Conservation (phyloP, 2,888 invertebrate genomes). For the Pristionchus maxplancki region DNA sequence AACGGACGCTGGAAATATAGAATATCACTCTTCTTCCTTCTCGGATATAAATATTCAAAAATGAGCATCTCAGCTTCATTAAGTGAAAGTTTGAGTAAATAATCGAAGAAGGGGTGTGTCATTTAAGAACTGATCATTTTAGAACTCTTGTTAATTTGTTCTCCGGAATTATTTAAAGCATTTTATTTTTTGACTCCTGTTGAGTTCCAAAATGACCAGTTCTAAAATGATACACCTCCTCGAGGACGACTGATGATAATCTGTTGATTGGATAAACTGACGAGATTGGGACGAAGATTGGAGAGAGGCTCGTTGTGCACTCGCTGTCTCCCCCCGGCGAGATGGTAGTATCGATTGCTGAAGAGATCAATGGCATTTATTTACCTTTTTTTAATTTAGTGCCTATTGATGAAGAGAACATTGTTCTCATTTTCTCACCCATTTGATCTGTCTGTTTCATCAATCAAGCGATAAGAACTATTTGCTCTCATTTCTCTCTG, state of each 20-base stretch:
- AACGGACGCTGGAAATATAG: conserved; percentile 50
- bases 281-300: conserved; percentile 56
- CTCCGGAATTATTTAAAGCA: too few species aligned
- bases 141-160: too few species aligned
- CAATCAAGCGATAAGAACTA: conserved; percentile 56
- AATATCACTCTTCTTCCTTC: background rate
- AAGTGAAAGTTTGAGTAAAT: too few species aligned
- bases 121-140: too few species aligned
- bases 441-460: background rate
- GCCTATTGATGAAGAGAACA: too few species aligned
- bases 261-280: conserved; percentile 50
- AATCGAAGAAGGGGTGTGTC: background rate
- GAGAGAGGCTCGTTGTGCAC: conserved; percentile 72
- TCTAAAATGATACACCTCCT: too few species aligned
- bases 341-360: conserved; percentile 72
- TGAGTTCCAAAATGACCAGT: too few species aligned
- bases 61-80: too few species aligned
- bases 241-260: too few species aligned
- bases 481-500: background rate
- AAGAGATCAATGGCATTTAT: background rate
- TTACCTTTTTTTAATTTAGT: background rate
- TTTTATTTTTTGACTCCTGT: too few species aligned
- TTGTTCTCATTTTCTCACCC: too few species aligned
- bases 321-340: conserved; percentile 75
- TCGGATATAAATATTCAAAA: background rate